A percentile compares a stretch with the other conserved stretches of the same genome.
Conservation (phyloP, 2,113 vertebrate species). For the Spilogale gracilis region DNA sequence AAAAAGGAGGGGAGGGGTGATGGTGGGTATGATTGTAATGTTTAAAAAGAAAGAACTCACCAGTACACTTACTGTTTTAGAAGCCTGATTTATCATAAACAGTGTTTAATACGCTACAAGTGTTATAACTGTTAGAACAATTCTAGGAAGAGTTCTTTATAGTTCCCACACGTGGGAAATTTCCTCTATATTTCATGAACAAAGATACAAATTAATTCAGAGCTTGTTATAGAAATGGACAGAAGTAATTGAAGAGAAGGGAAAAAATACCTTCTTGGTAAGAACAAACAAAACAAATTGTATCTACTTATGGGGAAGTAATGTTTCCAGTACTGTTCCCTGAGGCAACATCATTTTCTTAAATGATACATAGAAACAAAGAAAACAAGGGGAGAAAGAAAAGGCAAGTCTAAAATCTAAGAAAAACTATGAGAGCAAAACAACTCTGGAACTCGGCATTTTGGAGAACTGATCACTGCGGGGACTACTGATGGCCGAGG, state of each 20-base stretch:
- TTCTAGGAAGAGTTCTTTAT: slow-evolving; percentile 28
- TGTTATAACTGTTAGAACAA: slow-evolving; percentile 21
- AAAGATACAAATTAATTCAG: slow-evolving; percentile 69
- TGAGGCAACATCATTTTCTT: slow-evolving; percentile 56
- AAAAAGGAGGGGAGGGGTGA: rapidly evolving
- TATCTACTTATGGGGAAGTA: slow-evolving; percentile 48
- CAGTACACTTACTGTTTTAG: background rate
- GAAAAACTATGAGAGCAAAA: background rate
- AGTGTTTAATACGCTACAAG: slow-evolving; percentile 47
- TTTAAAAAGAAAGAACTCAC: background rate
- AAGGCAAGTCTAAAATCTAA: slow-evolving; percentile 20
- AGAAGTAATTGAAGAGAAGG: slow-evolving; percentile 68
- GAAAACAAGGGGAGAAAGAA: background rate
- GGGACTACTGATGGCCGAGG: background rate
- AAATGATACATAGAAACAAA: slow-evolving; percentile 25
- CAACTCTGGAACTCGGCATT: rapidly evolving
- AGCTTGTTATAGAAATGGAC: slow-evolving; percentile 74
- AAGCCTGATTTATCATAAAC: background rate
- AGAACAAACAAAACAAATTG: slow-evolving; percentile 70
- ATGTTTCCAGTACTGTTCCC: slow-evolving; percentile 40
- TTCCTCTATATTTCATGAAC: slow-evolving; percentile 73
- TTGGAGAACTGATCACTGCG: background rate
- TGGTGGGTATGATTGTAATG: background rate
- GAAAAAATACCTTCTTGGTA: slow-evolving; percentile 66
- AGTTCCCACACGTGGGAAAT: slow-evolving; percentile 78